Conservation (phyloP, 2,113 vertebrate genomes). For the Peromyscus maniculatus region DNA sequence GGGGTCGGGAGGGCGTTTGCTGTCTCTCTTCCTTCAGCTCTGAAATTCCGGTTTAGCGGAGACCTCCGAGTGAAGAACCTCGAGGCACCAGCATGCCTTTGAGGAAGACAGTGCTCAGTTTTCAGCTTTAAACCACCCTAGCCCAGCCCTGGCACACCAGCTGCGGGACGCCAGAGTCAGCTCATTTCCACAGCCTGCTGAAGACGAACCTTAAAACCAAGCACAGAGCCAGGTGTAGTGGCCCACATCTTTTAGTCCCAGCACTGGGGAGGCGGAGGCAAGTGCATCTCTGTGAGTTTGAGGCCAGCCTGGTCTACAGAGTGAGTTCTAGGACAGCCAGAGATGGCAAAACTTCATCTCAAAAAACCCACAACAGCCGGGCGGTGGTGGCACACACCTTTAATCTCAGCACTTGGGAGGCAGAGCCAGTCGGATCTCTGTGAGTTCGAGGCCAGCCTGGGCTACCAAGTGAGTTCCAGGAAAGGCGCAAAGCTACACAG, state of each 20-base stretch:
- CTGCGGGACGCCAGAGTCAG: rapidly evolving
- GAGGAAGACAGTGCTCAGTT: not conserved
- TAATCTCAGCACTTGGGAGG: too few species aligned
- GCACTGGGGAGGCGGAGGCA: not conserved
- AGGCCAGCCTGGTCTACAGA: not conserved
- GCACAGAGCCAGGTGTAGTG: not conserved
- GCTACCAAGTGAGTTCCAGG: too few species aligned
- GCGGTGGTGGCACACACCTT: too few species aligned
- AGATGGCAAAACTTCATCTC: not conserved
- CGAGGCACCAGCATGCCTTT: not conserved
- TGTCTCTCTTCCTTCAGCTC: too few species aligned
- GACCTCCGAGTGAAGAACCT: not conserved
- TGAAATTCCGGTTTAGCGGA: not conserved
- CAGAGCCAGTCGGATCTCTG: too few species aligned
- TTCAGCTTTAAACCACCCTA: not conserved
- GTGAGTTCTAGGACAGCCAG: not conserved
- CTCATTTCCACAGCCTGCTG: not conserved
- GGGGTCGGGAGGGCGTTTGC: not conserved
- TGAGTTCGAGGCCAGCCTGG: too few species aligned
- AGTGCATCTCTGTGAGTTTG: not conserved
- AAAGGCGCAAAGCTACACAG: too few species aligned
- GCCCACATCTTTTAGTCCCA: not conserved
- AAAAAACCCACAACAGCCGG: not conserved
- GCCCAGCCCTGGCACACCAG: not conserved
- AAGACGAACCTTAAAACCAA: not conserved